These are phyloP conservation scores for Tromatobia lineatoria DNA, from an alignment of 2,888 invertebrate species.

Conservation along the genomic window DNA sequence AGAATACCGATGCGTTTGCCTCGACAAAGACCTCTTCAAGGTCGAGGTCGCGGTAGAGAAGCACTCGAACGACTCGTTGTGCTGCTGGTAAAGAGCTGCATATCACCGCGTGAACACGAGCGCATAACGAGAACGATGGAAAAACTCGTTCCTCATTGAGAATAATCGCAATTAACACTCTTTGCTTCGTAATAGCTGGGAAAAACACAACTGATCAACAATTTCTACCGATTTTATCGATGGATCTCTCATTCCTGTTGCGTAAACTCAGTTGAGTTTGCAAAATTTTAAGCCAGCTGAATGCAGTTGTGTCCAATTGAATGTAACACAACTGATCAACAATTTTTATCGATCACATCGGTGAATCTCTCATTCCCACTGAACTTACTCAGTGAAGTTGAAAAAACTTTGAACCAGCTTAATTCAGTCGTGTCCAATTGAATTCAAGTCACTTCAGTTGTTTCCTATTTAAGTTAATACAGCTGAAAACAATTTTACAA, in stretches of 20 bases:
- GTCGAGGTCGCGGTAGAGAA: conserved; percentile 76
- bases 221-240: neutral
- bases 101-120: neutral
- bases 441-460: too few relatives aligned
- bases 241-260: neutral
- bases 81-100: neutral
- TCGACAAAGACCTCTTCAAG: conserved; percentile 85
- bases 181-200: neutral
- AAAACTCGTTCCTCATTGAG: neutral
- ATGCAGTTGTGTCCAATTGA: too few relatives aligned
- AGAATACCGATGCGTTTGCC: conserved; percentile 82
- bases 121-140: conserved; percentile 3
- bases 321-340: too few relatives aligned
- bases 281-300: too few relatives aligned
- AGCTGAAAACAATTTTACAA: too few relatives aligned
- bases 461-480: too few relatives aligned
- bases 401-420: too few relatives aligned
- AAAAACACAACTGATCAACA: neutral
- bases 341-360: neutral
- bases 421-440: too few relatives aligned
- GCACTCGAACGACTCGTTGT: conserved; percentile 17
- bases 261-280: too few relatives aligned
- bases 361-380: too few relatives aligned
- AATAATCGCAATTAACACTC: conserved; percentile 2
- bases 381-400: too few relatives aligned